Base-by-base conservation (phyloP, 2,113 vertebrate species). In the Tenebrosternarchus preto region DNA sequence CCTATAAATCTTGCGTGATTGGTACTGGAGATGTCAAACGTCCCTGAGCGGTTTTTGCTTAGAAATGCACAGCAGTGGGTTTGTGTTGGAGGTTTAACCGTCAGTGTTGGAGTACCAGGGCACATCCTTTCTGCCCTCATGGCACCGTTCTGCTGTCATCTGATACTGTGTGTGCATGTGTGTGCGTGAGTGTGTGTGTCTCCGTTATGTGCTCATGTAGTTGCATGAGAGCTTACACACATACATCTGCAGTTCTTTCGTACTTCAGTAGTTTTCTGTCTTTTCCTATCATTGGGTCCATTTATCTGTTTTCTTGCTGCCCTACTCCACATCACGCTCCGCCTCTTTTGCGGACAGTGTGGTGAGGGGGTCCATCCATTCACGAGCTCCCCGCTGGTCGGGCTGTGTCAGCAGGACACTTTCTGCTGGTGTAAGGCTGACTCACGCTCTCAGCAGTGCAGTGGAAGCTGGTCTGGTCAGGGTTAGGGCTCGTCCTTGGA, bases 371-470 rank as follows among this genome's bases (percentile, higher is more conserved):
- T 33, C 57, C 29, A 20, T 76, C 71, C 76, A 82, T 84, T 82
- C 80, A 84, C 64, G 67, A 76, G 56, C 71, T 71, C 71, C 72
- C 16, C 36, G 63, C 22, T 50, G 24, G 63, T 66, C 66, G 5
- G 31, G 63, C 27, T 53, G n/a, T 39, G 55, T 74, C 79, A 84
- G 79, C 79, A 81, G 70, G 63, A 78, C 27, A 24, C 33, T 81
- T 84, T 74, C 56, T 84, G 79, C 83, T 81, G 75, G 46, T 12
- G 57, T 82, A 75, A 82, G 77, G 70, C 76, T 82, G 43, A 77
- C 75, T 75, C 20, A 1, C 2, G 66, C 50, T 74, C 79, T 73
- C 17, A 59, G 61, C 31, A 22, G 22, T 7, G 56, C 63, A 74
- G 79, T 20, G 19, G 57, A 74, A 60, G 33, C 74, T 46, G 27